A percentile compares a stretch with the other conserved stretches of the same genome.
These are phyloP conservation scores for Luffia ferchaultella DNA, from an alignment of 2,888 invertebrate species.

Conservation along the genomic window DNA sequence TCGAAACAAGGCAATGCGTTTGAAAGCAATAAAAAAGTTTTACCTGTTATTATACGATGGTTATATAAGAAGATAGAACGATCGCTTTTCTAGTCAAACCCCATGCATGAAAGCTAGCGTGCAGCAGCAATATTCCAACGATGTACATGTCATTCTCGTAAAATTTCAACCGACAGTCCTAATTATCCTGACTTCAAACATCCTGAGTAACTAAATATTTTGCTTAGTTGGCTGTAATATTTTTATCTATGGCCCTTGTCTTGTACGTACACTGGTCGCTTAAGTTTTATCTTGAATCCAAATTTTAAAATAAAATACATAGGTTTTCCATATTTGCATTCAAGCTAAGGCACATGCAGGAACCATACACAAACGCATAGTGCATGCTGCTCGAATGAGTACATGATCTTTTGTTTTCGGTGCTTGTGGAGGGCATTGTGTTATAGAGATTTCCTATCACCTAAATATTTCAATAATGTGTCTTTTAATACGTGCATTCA, in stretches of 20 bases:
- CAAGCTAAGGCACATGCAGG: slow-evolving; percentile 38
- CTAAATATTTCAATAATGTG: no score
- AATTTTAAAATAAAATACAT: not conserved
- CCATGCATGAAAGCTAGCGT: slow-evolving; percentile 67
- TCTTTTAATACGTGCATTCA: no score
- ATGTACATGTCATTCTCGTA: not conserved
- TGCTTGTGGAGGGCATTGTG: slow-evolving; percentile 21
- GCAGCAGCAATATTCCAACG: slow-evolving; percentile 47
- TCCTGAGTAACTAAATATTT: no score
- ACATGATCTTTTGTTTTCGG: slow-evolving; percentile 49
- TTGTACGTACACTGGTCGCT: no score
- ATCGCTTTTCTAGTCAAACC: slow-evolving; percentile 53
- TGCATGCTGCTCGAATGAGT: slow-evolving; percentile 42
- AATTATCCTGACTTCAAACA: no score
- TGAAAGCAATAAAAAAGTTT: slow-evolving; percentile 52
- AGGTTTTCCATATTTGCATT: not conserved
- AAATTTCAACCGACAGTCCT: no score
- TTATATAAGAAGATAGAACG: slow-evolving; percentile 38
- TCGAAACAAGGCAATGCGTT: slow-evolving; percentile 24
- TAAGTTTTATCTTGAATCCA: not conserved
- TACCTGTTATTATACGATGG: slow-evolving; percentile 39
- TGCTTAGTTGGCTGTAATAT: no score
- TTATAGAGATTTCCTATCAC: no score
- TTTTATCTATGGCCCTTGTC: no score
- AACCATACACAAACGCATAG: slow-evolving; percentile 47